Base-by-base conservation (phyloP, 2,888 invertebrate species). In the Ceramica pisi region DNA sequence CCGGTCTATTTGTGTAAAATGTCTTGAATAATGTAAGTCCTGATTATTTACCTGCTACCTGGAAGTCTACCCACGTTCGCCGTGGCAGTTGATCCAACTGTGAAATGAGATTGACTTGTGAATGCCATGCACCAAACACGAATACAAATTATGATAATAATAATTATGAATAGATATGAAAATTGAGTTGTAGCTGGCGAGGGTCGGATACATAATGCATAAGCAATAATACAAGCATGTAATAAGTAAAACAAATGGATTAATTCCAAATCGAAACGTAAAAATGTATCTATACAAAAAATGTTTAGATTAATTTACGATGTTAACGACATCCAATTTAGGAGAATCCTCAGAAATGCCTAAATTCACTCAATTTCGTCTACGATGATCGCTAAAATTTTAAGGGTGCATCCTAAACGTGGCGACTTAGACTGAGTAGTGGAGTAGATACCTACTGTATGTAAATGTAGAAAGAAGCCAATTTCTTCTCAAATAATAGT, bases 151-250 rank as follows among this genome's bases (percentile, higher is more conserved):
- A 62, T 57, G 21, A 59, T 57, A 57, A 75, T 57, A 57, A 75
- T 56, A 63, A 80, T 70, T 48, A 35, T 51, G 44, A 72, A 72
- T 50, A 73, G 44, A 26, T 46, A n/a, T 57, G 56, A 62, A 62
- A 57, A 75, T 75, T 80, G 16, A 46, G 78, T 70, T 46, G 19
- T 56, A 56, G 44, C 21, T 79, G 4, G n/a, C 38, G 46, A 50
- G 26, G 10, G 50, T 44, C 26, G 35, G 41, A 80, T 80, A 73
- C 56, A 74, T 74, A 75, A 73, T 73, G 31, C 38, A 79, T 72
- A 53, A 31, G 10, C 56, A 46, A 6, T 5, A 31, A 31, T 6
- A 79, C 61, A 53, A 38, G 10, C 56, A 46, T 50, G 48, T 71
- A 76, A 64, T 67, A 57, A 44, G 26, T 67, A n/a, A 46, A 35